Evolutionary conservation across 2,888 invertebrate genomes (phyloP).

Genomic region (Nomada ruficornis): DNA sequence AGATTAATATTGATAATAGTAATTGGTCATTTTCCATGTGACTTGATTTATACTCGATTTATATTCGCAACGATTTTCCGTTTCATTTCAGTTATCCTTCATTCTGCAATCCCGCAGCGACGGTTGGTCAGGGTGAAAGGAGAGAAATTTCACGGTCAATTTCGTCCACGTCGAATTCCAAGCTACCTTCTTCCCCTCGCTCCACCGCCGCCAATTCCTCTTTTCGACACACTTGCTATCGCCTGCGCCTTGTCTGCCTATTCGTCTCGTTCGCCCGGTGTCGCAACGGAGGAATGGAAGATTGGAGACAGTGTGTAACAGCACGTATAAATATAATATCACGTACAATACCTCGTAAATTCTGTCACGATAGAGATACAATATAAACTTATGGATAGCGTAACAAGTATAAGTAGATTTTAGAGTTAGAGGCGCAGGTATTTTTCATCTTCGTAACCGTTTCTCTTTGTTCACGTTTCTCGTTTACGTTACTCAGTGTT

Average conservation of each 20-base stretch:
- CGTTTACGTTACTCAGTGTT: background rate
- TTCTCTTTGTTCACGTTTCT: conserved; percentile 14
- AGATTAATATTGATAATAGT: too few species aligned
- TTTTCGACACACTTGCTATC: conserved; percentile 20
- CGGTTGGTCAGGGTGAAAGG: background rate
- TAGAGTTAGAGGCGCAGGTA: conserved; percentile 78
- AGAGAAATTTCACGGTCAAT: background rate
- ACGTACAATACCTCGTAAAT: conserved; percentile 79
- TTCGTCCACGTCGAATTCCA: background rate
- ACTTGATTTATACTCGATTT: too few species aligned
- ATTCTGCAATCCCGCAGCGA: too few species aligned
- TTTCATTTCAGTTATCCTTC: too few species aligned
- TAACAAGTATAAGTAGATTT: conserved; percentile 81
- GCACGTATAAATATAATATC: conserved; percentile 81
- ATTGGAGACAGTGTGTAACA: conserved; percentile 75
- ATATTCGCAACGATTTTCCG: too few species aligned
- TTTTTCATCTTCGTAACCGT: conserved; percentile 51
- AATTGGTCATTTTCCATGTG: too few species aligned
- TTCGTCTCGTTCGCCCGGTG: conserved; percentile 62
- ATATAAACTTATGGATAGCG: conserved; percentile 83
- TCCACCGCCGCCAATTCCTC: background rate
- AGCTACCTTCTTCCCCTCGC: conserved; percentile 15
- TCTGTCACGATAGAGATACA: conserved; percentile 78
- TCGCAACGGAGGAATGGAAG: conserved; percentile 71
- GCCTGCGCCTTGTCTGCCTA: conserved; percentile 37